phyloP scores from a whole-genome alignment of 2,888 invertebrate genomes.

The Tipula unca region DNA sequence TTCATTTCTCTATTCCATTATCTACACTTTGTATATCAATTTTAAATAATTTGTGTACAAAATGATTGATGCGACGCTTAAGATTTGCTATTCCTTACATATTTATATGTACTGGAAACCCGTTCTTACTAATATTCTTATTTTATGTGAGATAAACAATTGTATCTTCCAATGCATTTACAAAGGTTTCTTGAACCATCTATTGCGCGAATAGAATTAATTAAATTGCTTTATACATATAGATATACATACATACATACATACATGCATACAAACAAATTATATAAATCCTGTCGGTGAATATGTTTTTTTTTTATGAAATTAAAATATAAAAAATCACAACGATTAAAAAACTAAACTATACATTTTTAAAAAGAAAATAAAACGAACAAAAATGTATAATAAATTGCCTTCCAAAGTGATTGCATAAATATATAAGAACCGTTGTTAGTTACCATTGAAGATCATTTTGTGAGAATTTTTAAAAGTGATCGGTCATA shows the following conservation, averaged over 20 bases:
- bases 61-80: not conserved
- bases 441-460: not conserved
- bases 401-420: not conserved
- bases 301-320: not conserved
- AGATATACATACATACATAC: not conserved
- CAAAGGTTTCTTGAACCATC: not conserved
- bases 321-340: not conserved
- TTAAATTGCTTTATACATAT: not conserved
- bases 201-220: not conserved
- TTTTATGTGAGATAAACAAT: too few relatives aligned
- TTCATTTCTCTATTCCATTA: too few relatives aligned
- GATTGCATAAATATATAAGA: not conserved
- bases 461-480: slow-evolving; percentile 8
- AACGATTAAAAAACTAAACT: not conserved
- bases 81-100: not conserved
- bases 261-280: not conserved
- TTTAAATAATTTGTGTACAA: not conserved
- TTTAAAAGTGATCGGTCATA: not conserved
- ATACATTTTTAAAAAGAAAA: not conserved
- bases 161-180: not conserved
- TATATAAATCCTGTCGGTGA: not conserved
- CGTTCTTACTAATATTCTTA: not conserved
- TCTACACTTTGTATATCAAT: not conserved
- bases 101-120: not conserved
- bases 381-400: not conserved